phyloP scores from a whole-genome alignment of 2,888 invertebrate species.

The Aelia acuminata region DNA sequence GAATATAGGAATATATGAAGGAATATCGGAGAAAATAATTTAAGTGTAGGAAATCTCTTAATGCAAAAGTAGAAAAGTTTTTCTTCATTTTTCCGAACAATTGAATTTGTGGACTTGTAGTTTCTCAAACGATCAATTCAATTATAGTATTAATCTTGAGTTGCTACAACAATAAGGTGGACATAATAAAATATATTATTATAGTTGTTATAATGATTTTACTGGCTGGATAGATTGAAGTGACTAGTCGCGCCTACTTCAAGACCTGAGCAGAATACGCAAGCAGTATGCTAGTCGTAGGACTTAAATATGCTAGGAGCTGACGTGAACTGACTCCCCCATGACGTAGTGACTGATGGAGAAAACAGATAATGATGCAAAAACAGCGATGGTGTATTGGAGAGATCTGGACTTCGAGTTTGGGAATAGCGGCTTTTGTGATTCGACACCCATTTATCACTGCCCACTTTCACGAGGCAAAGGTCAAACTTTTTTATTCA shows the following conservation, averaged over 20 bases:
- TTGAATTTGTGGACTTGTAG: too few species aligned
- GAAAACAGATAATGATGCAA: background rate
- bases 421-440: background rate
- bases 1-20: too few species aligned
- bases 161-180: too few species aligned
- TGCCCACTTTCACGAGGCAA: background rate
- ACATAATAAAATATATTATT: background rate
- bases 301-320: background rate
- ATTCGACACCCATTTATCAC: background rate
- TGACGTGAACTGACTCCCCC: background rate
- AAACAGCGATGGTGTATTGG: background rate
- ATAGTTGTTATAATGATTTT: background rate
- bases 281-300: background rate
- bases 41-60: too few species aligned
- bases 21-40: too few species aligned
- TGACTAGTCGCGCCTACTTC: background rate
- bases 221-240: background rate
- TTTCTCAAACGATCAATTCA: too few species aligned
- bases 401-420: background rate
- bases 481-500: background rate
- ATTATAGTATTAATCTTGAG: too few species aligned
- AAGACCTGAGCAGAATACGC: background rate
- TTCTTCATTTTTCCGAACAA: too few species aligned
- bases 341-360: slow-evolving; percentile 8
- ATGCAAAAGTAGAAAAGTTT: too few species aligned